A percentile compares a stretch with the other conserved stretches of the same genome.
Conservation (phyloP, 1,140 invertebrate genomes). For the Prorops nasuta region DNA sequence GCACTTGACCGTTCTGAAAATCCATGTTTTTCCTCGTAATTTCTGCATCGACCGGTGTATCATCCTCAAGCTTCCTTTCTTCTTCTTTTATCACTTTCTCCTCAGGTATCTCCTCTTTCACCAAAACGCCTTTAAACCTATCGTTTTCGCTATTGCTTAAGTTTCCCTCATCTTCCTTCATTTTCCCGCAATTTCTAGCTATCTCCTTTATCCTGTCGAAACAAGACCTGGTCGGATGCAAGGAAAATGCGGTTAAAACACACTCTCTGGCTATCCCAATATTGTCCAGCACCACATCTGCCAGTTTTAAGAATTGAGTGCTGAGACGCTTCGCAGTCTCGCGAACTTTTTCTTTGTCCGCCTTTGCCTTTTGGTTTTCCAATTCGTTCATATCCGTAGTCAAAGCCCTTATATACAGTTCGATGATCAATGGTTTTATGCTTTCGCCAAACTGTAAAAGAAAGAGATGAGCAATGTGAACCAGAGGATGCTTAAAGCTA, state of each 20-base stretch:
- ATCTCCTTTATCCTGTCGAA: constrained; percentile 58
- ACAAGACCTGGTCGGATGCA: constrained; percentile 60
- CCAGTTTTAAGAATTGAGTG: constrained; percentile 60
- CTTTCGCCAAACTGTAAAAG: constrained; percentile 60
- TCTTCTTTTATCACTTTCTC: constrained; percentile 23
- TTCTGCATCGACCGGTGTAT: neutral
- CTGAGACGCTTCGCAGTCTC: constrained; percentile 60
- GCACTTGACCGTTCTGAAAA: constrained; percentile 23
- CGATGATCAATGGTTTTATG: constrained; percentile 67
- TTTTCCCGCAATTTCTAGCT: constrained; percentile 57
- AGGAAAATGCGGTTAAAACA: constrained; percentile 66
- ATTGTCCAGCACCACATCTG: constrained; percentile 59
- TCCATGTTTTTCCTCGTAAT: constrained; percentile 24
- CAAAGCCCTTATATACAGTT: constrained; percentile 71
- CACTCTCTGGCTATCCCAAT: constrained; percentile 63
- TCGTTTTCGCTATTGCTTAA: neutral
- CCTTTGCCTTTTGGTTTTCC: constrained; percentile 65
- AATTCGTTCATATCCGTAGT: constrained; percentile 75
- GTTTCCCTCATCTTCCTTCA: constrained; percentile 26
- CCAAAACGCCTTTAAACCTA: constrained; percentile 29
- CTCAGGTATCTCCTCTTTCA: constrained; percentile 13
- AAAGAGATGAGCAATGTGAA: constrained; percentile 9
- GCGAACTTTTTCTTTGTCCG: constrained; percentile 56
- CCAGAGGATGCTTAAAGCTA: neutral
- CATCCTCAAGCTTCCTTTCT: neutral